Conservation (phyloP, 2,797 vertebrate species). For the Meriones psammophilus region DNA sequence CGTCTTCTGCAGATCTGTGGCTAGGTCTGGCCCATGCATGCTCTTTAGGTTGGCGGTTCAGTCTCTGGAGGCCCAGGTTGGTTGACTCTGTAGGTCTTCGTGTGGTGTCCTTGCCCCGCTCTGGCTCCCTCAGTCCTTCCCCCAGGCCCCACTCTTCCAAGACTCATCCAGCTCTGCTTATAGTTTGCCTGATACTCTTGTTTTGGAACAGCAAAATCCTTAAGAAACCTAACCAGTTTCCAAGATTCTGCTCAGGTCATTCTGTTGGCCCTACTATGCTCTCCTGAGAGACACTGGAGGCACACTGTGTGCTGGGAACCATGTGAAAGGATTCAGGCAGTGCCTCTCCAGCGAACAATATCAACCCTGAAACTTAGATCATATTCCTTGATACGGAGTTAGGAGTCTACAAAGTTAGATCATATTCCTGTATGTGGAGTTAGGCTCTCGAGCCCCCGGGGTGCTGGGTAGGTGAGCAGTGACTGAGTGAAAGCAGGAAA, state of each 20-base stretch:
- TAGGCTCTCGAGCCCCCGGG: rapidly evolving
- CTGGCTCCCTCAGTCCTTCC: no score
- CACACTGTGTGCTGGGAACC: background rate
- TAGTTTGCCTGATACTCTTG: background rate
- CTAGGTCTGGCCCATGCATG: no score
- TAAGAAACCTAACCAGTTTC: background rate
- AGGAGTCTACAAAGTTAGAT: background rate
- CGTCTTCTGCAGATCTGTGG: no score
- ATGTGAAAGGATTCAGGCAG: no score
- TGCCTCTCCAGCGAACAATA: background rate
- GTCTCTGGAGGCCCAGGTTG: no score
- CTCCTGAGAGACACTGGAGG: background rate
- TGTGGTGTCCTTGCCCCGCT: no score
- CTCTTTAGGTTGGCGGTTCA: no score
- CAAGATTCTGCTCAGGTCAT: background rate
- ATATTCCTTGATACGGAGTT: no score
- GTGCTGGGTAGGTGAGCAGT: background rate
- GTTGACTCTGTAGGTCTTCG: no score
- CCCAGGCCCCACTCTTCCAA: no score
- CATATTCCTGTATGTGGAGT: no score
- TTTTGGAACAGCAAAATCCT: background rate
- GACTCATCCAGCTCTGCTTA: no score
- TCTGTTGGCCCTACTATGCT: background rate
- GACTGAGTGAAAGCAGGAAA: rapidly evolving
- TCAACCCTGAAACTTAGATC: background rate